Evolutionary conservation across 2,888 invertebrate species (phyloP), one percentile per base, ranked within the genome.

Genomic region (Chrysolina haemoptera): DNA sequence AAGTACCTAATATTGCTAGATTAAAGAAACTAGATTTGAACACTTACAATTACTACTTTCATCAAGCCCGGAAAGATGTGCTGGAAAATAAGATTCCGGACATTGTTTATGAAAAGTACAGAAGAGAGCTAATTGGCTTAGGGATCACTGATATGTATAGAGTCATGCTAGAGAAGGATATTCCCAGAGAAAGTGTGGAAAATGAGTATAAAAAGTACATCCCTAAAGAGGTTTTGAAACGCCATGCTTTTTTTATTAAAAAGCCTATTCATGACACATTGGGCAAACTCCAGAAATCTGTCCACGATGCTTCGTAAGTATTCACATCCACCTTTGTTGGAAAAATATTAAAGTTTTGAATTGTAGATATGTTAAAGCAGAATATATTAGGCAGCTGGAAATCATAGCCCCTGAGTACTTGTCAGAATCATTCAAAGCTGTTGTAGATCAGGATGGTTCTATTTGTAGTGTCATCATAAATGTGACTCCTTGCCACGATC

Each of bases 131-230:
- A 1, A 89, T 96, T 70, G 97, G 97, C 0, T 89, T 97, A 68
- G 95, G 95, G 11, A 95, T 96, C 70, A 92, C 94, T 68, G 96
- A 97, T 86, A 96, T 97, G 95, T 94, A 92, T 75, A 92, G 96
- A 79, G 94, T 94, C 50, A 93, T 94, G 88, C 86, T 94, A n/a
- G 96, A 96, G 85, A 92, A 93, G 80, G 91, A 92, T 70, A 87
- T 93, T 75, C 88, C 91, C 0, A 88, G 91, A 67, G 93, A 93
- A 77, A 91, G 90, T 72, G 92, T 96, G 3, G 92, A 94, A 82
- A 92, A 91, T 79, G 94, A 95, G 81, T 96, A 95, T 83, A 94
- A 94, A 84, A 94, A 94, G 80, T 96, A 94, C 88, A 92, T 96
- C 81, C 96, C 96, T 0, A 94, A 93, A 86, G 93, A 93, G 78